These are phyloP conservation scores for Enteromius radiatus DNA, from an alignment of 2,797 vertebrate species.

Conservation along the genomic window DNA sequence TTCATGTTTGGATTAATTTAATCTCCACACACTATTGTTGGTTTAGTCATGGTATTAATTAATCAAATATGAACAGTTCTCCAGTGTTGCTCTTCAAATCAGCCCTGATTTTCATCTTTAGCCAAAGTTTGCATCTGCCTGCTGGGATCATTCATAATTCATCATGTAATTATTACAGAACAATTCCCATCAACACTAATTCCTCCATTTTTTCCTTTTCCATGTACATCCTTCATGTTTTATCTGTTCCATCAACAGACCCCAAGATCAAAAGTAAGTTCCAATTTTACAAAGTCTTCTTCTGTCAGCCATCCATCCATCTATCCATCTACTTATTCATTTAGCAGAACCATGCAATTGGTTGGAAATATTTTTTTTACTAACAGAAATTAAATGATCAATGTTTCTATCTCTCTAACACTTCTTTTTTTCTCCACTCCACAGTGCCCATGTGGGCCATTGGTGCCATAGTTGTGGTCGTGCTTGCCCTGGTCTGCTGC, in stretches of 20 bases:
- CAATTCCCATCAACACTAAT: no score
- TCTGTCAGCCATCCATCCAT: not conserved
- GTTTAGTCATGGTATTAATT: not conserved
- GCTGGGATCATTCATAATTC: not conserved
- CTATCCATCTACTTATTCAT: not conserved
- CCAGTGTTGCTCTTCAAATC: not conserved
- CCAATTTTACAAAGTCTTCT: conserved; percentile 4
- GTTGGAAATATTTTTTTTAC: not conserved
- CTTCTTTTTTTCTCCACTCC: not conserved
- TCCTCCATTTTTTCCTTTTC: conserved; percentile 26
- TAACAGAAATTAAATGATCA: not conserved
- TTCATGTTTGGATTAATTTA: not conserved
- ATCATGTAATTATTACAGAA: not conserved
- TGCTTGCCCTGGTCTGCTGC: conserved; percentile 80
- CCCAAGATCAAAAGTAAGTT: conserved; percentile 80
- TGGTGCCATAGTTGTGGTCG: conserved; percentile 83
- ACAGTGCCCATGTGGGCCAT: conserved; percentile 89
- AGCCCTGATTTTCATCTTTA: not conserved
- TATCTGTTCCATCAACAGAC: conserved; percentile 67
- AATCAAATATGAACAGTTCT: not conserved
- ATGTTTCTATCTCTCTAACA: not conserved
- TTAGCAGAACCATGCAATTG: not conserved
- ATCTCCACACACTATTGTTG: not conserved
- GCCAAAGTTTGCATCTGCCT: not conserved
- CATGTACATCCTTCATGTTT: conserved; percentile 30